Conservation (phyloP, 2,888 invertebrate species). For the Eupithecia vulgata region DNA sequence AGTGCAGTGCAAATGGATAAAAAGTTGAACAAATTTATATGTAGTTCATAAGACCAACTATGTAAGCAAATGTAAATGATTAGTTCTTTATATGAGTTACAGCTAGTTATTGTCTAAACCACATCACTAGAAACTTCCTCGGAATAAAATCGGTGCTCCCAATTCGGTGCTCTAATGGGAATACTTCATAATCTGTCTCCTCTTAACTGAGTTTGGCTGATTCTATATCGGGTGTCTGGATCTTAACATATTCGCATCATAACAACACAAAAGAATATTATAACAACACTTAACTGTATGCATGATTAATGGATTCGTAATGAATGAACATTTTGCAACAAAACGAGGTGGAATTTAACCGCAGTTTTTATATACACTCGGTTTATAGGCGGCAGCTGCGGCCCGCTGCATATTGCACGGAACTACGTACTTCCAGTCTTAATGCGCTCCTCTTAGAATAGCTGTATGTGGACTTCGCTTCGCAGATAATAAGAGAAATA, state of each 20-base stretch:
- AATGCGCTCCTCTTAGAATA: neutral
- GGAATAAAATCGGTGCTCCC: no score
- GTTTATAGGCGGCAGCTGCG: neutral
- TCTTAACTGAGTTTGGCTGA: neutral
- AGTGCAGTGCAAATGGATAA: no score
- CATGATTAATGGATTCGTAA: constrained; percentile 6
- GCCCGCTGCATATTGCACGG: neutral
- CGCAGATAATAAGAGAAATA: neutral
- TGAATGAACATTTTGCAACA: neutral
- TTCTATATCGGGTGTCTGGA: neutral
- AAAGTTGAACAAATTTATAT: no score
- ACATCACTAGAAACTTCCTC: no score
- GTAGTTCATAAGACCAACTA: no score
- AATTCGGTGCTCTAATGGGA: no score
- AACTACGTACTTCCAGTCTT: neutral
- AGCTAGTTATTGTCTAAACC: no score
- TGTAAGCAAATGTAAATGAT: no score
- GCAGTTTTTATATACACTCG: neutral
- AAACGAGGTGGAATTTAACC: neutral
- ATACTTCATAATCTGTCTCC: no score
- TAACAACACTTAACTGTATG: neutral
- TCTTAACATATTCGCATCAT: no score
- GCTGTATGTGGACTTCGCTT: neutral
- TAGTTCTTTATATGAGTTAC: no score
- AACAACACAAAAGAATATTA: no score